Evolutionary conservation across 1,140 invertebrate genomes (phyloP).

Genomic region (Drosophila nebulosa): DNA sequence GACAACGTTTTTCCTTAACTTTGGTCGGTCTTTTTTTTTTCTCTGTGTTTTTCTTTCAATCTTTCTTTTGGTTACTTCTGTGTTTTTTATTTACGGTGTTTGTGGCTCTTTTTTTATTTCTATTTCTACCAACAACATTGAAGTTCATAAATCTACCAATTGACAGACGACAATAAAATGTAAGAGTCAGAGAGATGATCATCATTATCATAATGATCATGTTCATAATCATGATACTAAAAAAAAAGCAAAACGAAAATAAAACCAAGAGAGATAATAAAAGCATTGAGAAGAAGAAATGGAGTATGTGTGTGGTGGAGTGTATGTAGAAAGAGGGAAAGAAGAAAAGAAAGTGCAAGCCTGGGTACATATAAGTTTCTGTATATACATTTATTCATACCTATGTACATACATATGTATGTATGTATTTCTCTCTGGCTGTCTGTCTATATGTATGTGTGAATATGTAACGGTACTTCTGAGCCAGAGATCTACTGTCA

Average conservation of each 20-base stretch:
- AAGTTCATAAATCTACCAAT: constrained; percentile 55
- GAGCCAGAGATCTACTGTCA: constrained; percentile 1
- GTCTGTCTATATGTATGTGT: constrained; percentile 3
- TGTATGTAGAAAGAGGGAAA: constrained; percentile 23
- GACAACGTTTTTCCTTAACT: constrained; percentile 35
- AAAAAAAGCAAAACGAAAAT: constrained; percentile 1
- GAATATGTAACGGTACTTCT: constrained; percentile 26
- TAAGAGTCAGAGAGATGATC: neutral
- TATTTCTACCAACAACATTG: neutral
- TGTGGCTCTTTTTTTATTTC: neutral
- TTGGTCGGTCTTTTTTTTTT: neutral
- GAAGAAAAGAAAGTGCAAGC: constrained; percentile 55
- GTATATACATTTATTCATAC: neutral
- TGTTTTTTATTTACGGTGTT: neutral
- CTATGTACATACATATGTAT: neutral
- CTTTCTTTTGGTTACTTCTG: neutral
- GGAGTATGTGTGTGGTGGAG: neutral
- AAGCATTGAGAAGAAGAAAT: constrained; percentile 28
- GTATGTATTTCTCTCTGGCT: neutral
- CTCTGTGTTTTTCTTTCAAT: neutral
- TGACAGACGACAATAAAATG: constrained; percentile 26
- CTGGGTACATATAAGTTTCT: constrained; percentile 9
- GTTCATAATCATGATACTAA: neutral
- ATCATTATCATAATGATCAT: neutral
- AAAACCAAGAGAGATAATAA: constrained; percentile 5